phyloP scores from a whole-genome alignment of 2,888 invertebrate genomes.

The Noctuana brunneofusca region DNA sequence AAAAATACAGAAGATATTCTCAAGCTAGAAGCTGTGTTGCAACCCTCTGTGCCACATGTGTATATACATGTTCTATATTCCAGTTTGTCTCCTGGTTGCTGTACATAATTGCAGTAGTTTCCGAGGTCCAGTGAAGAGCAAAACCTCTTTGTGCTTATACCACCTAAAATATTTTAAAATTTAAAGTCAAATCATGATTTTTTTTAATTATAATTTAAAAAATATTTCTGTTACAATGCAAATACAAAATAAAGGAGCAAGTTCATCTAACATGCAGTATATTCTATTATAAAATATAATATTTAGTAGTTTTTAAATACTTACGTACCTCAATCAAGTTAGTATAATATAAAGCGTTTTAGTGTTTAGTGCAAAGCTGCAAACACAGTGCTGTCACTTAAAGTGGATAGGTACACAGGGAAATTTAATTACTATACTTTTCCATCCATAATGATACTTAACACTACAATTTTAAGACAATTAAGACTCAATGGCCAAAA shows the following conservation, averaged over 20 bases:
- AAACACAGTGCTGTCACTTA: neutral
- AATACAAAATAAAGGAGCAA: no score
- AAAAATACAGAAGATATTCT: constrained; percentile 48
- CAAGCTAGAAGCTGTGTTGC: constrained; percentile 84
- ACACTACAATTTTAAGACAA: no score
- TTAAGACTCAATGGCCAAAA: no score
- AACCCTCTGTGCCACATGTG: constrained; percentile 92
- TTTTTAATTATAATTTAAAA: no score
- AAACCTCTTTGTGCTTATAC: constrained; percentile 93
- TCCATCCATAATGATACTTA: no score
- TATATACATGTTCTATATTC: constrained; percentile 94
- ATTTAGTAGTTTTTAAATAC: neutral
- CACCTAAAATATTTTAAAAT: constrained; percentile 84
- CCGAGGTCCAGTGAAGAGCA: constrained; percentile 94
- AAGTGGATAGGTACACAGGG: neutral
- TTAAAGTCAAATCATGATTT: no score
- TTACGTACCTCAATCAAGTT: neutral
- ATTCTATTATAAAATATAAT: no score
- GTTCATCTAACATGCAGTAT: no score
- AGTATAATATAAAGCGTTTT: neutral
- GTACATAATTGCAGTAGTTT: constrained; percentile 94
- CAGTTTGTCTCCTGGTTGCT: constrained; percentile 92
- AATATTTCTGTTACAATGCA: no score
- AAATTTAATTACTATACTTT: no score
- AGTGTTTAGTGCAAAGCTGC: neutral